phyloP scores from a whole-genome alignment of 1,140 invertebrate species.

The Whitmania pigra region DNA sequence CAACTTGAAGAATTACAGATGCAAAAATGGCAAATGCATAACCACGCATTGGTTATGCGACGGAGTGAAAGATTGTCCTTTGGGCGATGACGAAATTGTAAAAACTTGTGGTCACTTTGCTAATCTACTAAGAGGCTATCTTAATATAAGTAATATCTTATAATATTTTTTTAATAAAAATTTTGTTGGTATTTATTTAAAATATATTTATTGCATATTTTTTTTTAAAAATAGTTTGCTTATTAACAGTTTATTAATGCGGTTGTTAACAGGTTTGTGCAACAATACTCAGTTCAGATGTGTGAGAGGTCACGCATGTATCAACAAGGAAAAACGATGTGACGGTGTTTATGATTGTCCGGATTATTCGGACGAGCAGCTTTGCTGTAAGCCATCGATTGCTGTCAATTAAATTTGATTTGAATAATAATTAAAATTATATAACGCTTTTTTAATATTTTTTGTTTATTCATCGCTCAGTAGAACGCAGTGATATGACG shows the following conservation, averaged over 20 bases:
- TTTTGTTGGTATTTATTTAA: too few species aligned
- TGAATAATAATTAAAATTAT: too few species aligned
- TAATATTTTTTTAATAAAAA: too few species aligned
- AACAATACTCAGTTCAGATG: not conserved
- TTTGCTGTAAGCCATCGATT: not conserved
- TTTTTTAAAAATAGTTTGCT: too few species aligned
- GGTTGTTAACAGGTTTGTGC: not conserved
- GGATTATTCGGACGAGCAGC: not conserved
- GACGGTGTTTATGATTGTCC: slow-evolving; percentile 3
- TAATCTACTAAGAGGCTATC: not conserved
- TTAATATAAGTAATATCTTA: not conserved
- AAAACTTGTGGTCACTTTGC: not conserved
- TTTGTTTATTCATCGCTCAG: too few species aligned
- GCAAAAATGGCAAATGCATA: not conserved
- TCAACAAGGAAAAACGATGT: not conserved
- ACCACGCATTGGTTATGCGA: not conserved
- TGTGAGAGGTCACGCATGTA: not conserved
- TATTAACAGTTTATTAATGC: not conserved
- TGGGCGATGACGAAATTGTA: not conserved
- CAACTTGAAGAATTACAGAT: not conserved
- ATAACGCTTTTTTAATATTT: too few species aligned
- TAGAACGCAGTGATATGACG: too few species aligned
- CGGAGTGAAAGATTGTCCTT: slow-evolving; percentile 2
- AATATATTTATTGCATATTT: too few species aligned
- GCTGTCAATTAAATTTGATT: too few species aligned